Evolutionary conservation across 2,888 invertebrate species (phyloP), one percentile per base, ranked within the genome.

Genomic region (Nomada lathburiana): DNA sequence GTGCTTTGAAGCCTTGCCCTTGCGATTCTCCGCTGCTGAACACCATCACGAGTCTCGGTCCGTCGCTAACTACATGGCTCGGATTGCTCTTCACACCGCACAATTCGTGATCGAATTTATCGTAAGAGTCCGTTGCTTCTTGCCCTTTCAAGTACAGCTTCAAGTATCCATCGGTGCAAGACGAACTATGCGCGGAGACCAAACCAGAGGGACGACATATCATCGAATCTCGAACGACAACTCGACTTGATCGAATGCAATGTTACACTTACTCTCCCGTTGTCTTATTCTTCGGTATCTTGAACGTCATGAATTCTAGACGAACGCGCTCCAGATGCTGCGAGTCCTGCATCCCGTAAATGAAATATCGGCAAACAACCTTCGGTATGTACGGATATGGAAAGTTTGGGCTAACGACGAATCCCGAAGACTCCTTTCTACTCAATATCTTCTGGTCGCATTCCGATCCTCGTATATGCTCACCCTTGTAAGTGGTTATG

Each of bases 381-480:
- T 99, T 98, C 91, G 97, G 97, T 94, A 98, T 97, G 95, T 98
- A 99, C 87, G 97, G 98, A 95, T 96, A 98, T 93, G 99, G 99
- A 95, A 97, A 99, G 95, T 98, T 98, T 90, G 99, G 99, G 94
- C 98, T 98, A 95, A 97, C 98, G 92, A 99, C 98, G 94, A 96
- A 96, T 90, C 99, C 99, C 92, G 96, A 97, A 80, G 98, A 98
- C 94, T 98, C 98, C 94, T 98, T 98, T 94, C 97, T 97, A 94
- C 98, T 98, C 91, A 98, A 96, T 93, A 99, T 98, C 94, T 98
- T 98, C 95, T 99, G 98, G 95, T 99, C 99, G 95, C 99, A 99
- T 95, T 99, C 99, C 89, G 98, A 98, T 93, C 99, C 99, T 93
- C 98, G 96, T 94, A 99, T 98, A 95, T 99, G 98, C 95, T 98